These are phyloP conservation scores for Auanema freiburgensis DNA, from an alignment of 2,888 invertebrate genomes.

Conservation along the genomic window DNA sequence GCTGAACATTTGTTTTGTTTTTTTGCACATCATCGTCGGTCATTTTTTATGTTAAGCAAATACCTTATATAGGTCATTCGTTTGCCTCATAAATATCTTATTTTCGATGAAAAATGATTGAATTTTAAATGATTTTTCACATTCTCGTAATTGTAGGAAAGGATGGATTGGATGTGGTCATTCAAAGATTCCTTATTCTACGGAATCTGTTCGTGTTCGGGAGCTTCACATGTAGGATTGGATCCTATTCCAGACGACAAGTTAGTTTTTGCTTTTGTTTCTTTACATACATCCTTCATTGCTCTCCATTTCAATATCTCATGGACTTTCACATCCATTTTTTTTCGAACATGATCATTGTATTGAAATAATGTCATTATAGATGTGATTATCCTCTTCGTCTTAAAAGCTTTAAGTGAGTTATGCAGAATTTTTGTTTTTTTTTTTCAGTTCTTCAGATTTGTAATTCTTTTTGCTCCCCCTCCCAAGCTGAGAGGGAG, in stretches of 20 bases:
- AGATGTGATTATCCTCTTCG: conserved; percentile 39
- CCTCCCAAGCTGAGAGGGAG: not conserved
- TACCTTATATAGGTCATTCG: no score
- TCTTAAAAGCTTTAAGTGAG: conserved; percentile 41
- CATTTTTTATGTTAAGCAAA: no score
- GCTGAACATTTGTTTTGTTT: no score
- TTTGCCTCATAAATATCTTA: no score
- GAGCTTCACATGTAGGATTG: conserved; percentile 24
- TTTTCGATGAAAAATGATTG: no score
- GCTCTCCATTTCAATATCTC: not conserved
- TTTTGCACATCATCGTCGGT: no score
- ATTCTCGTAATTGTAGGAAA: not conserved
- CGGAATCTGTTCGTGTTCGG: conserved; percentile 60
- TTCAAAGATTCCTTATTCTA: conserved; percentile 63
- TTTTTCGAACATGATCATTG: not conserved
- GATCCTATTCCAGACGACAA: conserved; percentile 44
- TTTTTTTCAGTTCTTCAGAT: not conserved
- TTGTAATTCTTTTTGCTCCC: conserved; percentile 4
- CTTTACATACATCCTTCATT: no score
- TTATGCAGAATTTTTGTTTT: conserved; percentile 7
- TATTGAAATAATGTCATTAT: conserved; percentile 16
- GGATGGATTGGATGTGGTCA: conserved; percentile 63
- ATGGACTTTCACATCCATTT: not conserved
- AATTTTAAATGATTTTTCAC: not conserved
- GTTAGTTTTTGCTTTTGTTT: conserved; percentile 23